phyloP scores from a whole-genome alignment of 1,140 invertebrate genomes.

The Ceratosolen fusciceps region DNA sequence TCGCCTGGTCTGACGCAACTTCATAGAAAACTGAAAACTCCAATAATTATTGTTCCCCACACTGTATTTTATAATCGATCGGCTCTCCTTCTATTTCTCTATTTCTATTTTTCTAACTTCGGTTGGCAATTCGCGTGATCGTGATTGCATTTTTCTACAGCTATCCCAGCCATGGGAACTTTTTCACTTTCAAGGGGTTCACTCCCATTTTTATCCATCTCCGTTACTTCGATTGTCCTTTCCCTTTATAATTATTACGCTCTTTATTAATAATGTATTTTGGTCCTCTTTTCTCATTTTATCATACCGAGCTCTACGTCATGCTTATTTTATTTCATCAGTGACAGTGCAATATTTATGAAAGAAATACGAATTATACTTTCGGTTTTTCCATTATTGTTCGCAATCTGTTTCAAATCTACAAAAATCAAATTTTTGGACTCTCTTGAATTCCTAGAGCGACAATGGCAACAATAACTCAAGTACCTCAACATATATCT shows the following conservation, averaged over 20 bases:
- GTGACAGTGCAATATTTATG: neutral
- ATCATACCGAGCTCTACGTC: too few relatives aligned
- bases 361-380: neutral
- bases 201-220: neutral
- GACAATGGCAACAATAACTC: conserved; percentile 6
- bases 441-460: conserved; percentile 5
- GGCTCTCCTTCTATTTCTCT: neutral
- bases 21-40: conserved; percentile 31
- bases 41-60: conserved; percentile 10
- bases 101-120: neutral
- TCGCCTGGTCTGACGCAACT: neutral
- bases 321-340: neutral
- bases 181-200: neutral
- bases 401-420: neutral
- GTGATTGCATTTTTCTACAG: neutral
- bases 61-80: neutral
- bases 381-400: neutral
- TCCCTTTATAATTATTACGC: neutral
- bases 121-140: neutral
- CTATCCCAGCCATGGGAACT: neutral
- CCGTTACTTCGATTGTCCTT: neutral
- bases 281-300: too few relatives aligned
- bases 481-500: neutral
- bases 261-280: neutral
- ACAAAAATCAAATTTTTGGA: neutral